Evolutionary conservation across 2,113 vertebrate genomes (phyloP).

Genomic region (Sinocyclocheilus rhinocerous): DNA sequence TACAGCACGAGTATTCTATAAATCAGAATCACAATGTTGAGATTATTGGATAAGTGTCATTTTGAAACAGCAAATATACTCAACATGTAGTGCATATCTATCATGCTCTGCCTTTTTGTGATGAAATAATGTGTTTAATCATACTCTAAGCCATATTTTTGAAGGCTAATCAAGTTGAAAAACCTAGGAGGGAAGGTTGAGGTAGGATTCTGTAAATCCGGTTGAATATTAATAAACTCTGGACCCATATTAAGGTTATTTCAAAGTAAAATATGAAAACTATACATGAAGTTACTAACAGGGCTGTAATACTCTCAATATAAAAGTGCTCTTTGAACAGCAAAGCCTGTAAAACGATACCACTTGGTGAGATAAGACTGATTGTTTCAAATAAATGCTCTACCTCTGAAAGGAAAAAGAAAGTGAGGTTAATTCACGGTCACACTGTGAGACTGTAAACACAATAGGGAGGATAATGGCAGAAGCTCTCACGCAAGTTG

Average conservation of each 20-base stretch:
- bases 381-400: background rate
- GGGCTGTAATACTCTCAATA: background rate
- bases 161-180: background rate
- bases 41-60: background rate
- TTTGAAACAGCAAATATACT: background rate
- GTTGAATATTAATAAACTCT: background rate
- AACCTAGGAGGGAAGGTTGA: background rate
- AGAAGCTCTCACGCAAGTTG: constrained; percentile 25
- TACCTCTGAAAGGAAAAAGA: background rate
- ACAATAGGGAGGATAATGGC: constrained; percentile 2
- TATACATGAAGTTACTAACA: background rate
- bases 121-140: background rate
- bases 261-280: background rate
- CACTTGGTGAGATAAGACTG: background rate
- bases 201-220: background rate
- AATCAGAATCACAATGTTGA: background rate
- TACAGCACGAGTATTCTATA: too few relatives aligned
- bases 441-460: constrained; percentile 33
- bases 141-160: background rate
- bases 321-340: background rate
- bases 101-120: background rate
- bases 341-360: background rate
- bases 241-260: background rate
- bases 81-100: background rate
- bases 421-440: constrained; percentile 21